phyloP scores from a whole-genome alignment of 2,113 vertebrate species.

The Promerops cafer region DNA sequence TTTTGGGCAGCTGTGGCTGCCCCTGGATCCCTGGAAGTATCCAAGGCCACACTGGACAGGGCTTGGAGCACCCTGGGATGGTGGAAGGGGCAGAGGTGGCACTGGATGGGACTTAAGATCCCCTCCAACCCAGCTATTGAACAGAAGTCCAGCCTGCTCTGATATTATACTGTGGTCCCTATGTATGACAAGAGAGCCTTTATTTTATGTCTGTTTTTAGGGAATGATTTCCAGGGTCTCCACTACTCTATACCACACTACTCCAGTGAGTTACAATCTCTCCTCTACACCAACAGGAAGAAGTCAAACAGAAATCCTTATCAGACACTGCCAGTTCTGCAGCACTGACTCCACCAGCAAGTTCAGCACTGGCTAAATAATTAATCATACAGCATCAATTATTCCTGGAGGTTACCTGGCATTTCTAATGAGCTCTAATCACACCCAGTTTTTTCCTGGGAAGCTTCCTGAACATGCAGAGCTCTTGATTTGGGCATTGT shows the following conservation, averaged over 20 bases:
- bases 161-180: too few relatives aligned
- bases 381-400: background rate
- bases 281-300: background rate
- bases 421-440: conserved; percentile 3
- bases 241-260: background rate
- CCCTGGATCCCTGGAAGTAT: background rate
- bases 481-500: background rate
- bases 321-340: background rate
- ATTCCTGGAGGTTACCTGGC: background rate
- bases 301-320: background rate
- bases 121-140: background rate
- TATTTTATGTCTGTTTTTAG: background rate
- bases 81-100: background rate
- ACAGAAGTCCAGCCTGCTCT: background rate
- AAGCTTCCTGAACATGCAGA: background rate
- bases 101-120: background rate
- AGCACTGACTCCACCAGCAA: background rate
- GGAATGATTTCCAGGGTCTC: fast-evolving
- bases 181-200: background rate
- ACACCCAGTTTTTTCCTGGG: background rate
- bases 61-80: background rate
- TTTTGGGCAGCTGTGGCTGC: background rate
- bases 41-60: fast-evolving
- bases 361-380: background rate
- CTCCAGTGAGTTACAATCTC: background rate